phyloP scores from a whole-genome alignment of 2,797 vertebrate species.

The Meriones psammophilus region DNA sequence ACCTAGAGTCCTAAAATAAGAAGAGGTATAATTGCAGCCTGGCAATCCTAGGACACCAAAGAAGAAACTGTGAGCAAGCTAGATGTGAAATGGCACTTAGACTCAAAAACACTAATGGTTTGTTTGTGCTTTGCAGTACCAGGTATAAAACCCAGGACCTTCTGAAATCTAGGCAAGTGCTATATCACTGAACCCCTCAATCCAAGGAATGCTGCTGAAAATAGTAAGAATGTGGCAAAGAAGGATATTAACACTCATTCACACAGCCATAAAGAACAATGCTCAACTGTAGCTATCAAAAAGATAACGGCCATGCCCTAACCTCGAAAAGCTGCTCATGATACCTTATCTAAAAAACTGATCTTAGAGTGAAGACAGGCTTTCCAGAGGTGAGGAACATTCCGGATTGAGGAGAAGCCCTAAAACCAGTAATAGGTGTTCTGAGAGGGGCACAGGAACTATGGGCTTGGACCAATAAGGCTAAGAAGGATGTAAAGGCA shows the following conservation, averaged over 20 bases:
- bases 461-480: not conserved
- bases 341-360: not conserved
- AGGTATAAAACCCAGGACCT: not conserved
- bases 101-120: not conserved
- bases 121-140: not conserved
- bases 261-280: rapidly evolving
- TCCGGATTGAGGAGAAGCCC: not conserved
- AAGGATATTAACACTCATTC: too few relatives aligned
- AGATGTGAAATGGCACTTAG: not conserved
- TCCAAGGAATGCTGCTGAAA: not conserved
- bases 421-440: not conserved
- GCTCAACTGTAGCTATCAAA: not conserved
- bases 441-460: not conserved
- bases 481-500: not conserved
- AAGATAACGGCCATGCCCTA: not conserved
- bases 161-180: not conserved
- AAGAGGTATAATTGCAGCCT: not conserved
- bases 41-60: not conserved
- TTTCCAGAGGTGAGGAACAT: not conserved
- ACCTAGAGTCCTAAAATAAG: constrained; percentile 20
- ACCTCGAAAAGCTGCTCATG: not conserved
- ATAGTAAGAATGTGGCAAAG: not conserved
- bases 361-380: not conserved
- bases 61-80: not conserved
- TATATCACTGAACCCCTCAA: not conserved